Evolutionary conservation across 2,888 invertebrate genomes (phyloP), one percentile per base, ranked within the genome.

Genomic region (Dorcus hopei): DNA sequence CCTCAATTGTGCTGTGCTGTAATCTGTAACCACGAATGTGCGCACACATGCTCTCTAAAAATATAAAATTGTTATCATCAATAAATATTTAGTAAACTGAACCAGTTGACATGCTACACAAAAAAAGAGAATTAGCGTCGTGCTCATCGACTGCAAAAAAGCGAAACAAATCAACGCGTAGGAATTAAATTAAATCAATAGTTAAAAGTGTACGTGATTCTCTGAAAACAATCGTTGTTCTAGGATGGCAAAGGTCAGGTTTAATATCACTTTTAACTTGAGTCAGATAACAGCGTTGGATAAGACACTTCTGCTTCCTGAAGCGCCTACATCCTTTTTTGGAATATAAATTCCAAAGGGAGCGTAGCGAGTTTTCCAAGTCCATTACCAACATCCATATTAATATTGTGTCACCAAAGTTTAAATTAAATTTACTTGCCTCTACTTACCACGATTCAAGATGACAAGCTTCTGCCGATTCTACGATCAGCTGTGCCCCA

Each of bases 211-310:
- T 16, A 16, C 16, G n/a, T 45, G 8, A 5, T 16, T 45, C 23
- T 9, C 16, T 45, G 5, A 7, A 33, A 33, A 33, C 26, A 33
- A 33, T 33, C 26, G 14, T 45, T 45, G 41, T 45, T 19, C n/a
- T 39, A 53, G 49, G 50, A 54, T 41, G 16, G 7, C 53, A 54
- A 58, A 50, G 54, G 53, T 54, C 58, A 58, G 43, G n/a, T 1
- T 54, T 23, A 53, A 43, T 54, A 16, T 49, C 8, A 43, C 33
- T 53, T 45, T 54, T 11, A 58, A 58, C 38, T 14, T 58, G 48
- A 58, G 58, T 54, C 54, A 58, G 43, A 33, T 49, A 9, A 38
- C 54, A n/a, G 33, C 38, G 26, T 26, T 54, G 23, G 58, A 58
- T 38, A 58, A 58, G 38, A 16, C 54, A 58, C 11, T 33, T 33